Evolutionary conservation across 2,113 vertebrate species (phyloP).

Genomic region (Nestor notabilis): DNA sequence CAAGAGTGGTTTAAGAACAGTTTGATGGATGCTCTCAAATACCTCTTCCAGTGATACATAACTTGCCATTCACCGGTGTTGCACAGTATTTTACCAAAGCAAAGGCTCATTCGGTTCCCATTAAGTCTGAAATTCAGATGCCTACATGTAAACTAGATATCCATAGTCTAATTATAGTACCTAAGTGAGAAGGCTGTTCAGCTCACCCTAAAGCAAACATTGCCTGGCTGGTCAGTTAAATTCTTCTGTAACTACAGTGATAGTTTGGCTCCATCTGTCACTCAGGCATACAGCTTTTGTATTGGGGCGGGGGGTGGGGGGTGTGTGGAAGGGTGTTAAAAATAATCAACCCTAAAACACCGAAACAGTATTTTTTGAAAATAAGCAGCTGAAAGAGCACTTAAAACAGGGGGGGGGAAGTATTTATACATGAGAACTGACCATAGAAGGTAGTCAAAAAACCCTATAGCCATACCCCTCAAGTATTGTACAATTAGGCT

Average conservation of each 20-base stretch:
- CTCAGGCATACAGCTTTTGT: neutral
- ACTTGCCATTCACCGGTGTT: neutral
- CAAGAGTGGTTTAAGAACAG: neutral
- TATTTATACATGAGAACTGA: neutral
- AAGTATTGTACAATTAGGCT: neutral
- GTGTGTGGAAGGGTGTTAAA: too few species aligned
- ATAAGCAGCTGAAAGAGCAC: neutral
- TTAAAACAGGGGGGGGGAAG: neutral
- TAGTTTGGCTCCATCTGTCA: neutral
- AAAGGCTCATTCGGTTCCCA: neutral
- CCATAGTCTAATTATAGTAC: neutral
- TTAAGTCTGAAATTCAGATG: neutral
- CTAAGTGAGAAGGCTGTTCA: neutral
- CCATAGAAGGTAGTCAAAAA: neutral
- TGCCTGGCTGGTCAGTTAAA: neutral
- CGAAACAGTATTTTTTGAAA: neutral
- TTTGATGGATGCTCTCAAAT: neutral
- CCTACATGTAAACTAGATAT: neutral
- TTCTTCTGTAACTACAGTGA: neutral
- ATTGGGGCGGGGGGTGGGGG: neutral
- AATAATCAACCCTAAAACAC: too few species aligned
- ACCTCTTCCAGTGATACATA: neutral
- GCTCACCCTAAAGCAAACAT: neutral
- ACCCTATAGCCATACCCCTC: neutral
- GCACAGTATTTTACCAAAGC: neutral